These are phyloP conservation scores for Sebastes matsubarae DNA, from an alignment of 2,797 vertebrate species.

Conservation along the genomic window DNA sequence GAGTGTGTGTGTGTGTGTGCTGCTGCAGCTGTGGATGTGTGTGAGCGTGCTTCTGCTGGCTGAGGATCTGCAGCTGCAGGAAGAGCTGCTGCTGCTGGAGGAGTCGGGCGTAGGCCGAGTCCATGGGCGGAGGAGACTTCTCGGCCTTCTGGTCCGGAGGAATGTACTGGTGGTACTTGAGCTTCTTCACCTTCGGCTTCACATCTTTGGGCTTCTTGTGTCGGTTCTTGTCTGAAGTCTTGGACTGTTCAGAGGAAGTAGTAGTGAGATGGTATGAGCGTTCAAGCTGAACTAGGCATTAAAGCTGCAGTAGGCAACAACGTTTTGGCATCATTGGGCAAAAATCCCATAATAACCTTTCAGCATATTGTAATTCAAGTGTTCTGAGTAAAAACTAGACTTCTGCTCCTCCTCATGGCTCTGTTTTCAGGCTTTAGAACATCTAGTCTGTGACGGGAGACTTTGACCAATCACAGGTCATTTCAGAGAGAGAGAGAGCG, in stretches of 20 bases:
- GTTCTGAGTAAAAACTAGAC: no score
- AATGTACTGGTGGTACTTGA: slow-evolving; percentile 99
- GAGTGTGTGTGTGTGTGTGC: slow-evolving; percentile 70
- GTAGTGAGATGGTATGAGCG: not conserved
- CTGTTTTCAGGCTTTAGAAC: no score
- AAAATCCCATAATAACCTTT: no score
- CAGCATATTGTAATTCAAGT: no score
- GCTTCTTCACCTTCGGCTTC: slow-evolving; percentile 98
- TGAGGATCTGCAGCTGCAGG: slow-evolving; percentile 97
- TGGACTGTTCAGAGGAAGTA: slow-evolving; percentile 81
- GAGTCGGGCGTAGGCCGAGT: slow-evolving; percentile 96
- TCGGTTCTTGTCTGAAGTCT: slow-evolving; percentile 92
- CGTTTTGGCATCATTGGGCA: no score
- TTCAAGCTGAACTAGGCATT: not conserved
- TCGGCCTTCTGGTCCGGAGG: slow-evolving; percentile 98
- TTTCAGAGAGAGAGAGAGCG: not conserved
- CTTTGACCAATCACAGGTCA: not conserved
- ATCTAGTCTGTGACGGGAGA: no score
- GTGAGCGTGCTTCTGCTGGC: slow-evolving; percentile 93
- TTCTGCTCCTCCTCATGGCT: no score
- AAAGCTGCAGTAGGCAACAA: no score
- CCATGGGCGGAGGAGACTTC: slow-evolving; percentile 97
- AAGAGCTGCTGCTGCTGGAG: slow-evolving; percentile 99
- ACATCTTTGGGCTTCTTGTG: slow-evolving; percentile 99
- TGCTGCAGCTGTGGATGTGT: slow-evolving; percentile 77